A percentile compares a stretch with the other conserved stretches of the same genome.
Evolutionary conservation across 2,113 vertebrate genomes (phyloP).

Genomic region (Leucosticte australis): DNA sequence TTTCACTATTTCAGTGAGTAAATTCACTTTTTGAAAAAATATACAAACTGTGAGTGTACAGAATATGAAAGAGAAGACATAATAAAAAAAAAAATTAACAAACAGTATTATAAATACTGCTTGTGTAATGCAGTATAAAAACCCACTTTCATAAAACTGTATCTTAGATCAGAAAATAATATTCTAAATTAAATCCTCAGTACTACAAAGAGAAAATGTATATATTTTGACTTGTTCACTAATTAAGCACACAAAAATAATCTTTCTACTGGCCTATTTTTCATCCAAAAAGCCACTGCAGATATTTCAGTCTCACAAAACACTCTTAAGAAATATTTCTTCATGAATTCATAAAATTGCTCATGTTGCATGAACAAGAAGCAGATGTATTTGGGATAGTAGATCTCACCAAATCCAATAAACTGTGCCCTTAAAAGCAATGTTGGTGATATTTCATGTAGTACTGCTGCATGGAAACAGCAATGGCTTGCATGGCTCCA

Average conservation of each 20-base stretch:
- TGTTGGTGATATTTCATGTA: not conserved
- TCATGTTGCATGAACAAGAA: not conserved
- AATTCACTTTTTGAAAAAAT: not conserved
- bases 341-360: not conserved
- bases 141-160: not conserved
- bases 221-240: not conserved
- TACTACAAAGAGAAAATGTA: not conserved
- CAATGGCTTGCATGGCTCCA: not conserved
- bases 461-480: not conserved
- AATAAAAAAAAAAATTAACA: not conserved
- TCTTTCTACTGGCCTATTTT: not conserved
- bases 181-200: not conserved
- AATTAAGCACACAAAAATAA: not conserved
- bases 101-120: not conserved
- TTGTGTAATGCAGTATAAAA: not conserved
- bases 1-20: not conserved
- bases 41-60: not conserved
- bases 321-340: not conserved
- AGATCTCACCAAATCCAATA: not conserved
- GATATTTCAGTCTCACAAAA: not conserved
- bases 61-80: not conserved
- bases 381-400: not conserved
- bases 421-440: not conserved
- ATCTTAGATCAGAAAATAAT: not conserved
- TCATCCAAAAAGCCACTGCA: not conserved